A percentile compares a stretch with the other conserved stretches of the same genome.
Evolutionary conservation across 2,113 vertebrate genomes (phyloP).

Genomic region (Phocoena sinus): DNA sequence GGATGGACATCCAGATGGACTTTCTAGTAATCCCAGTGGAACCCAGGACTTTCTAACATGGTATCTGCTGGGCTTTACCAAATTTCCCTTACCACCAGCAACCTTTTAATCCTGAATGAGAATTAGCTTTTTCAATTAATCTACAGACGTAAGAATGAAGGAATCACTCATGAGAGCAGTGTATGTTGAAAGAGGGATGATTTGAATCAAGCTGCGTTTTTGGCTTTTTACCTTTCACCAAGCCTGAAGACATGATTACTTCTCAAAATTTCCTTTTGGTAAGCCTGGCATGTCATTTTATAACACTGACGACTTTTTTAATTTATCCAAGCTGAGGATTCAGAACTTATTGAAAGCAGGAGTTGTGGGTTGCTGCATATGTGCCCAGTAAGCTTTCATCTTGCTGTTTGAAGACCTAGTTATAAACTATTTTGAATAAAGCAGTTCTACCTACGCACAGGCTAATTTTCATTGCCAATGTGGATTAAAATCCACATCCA

Average conservation of each 20-base stretch:
- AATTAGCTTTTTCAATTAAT: not conserved
- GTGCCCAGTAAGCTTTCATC: not conserved
- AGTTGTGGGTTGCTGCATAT: not conserved
- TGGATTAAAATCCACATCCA: not conserved
- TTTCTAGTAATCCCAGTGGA: accelerated
- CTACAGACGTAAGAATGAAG: not conserved
- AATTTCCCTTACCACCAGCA: accelerated
- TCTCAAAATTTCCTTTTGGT: slow-evolving; percentile 15
- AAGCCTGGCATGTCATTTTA: not conserved
- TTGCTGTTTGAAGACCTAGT: not conserved
- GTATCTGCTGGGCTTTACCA: accelerated
- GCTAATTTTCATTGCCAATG: not conserved
- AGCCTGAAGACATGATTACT: not conserved
- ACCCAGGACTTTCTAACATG: accelerated
- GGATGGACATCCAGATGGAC: accelerated
- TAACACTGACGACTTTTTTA: not conserved
- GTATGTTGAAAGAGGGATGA: not conserved
- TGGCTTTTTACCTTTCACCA: not conserved
- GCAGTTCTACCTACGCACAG: not conserved
- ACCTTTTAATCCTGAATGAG: not conserved
- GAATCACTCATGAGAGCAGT: not conserved
- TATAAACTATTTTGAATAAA: not conserved
- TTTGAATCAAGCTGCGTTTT: not conserved
- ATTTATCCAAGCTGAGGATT: not conserved
- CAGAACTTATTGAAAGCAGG: not conserved